Evolutionary conservation across 1,140 invertebrate genomes (phyloP).

Genomic region (Drosophila repleta): DNA sequence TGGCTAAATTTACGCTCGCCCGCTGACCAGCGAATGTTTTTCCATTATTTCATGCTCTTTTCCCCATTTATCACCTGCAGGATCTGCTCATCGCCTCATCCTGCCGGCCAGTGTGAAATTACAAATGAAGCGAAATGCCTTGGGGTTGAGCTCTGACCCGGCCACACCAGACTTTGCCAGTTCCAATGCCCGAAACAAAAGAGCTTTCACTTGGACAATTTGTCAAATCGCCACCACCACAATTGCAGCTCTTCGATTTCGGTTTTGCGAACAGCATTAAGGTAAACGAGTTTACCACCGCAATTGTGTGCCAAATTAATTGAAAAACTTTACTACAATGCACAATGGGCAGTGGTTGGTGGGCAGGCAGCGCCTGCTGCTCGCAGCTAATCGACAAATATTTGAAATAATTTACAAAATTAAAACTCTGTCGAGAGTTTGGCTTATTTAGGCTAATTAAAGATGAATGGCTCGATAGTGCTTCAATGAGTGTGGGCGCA

Average conservation of each 20-base stretch:
- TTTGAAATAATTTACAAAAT: constrained; percentile 74
- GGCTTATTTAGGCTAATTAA: constrained; percentile 54
- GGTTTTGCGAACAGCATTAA: constrained; percentile 10
- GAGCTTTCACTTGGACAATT: constrained; percentile 68
- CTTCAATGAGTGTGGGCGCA: neutral
- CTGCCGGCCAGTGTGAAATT: constrained; percentile 49
- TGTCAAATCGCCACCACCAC: constrained; percentile 80
- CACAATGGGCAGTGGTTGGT: neutral
- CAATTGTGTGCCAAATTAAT: constrained; percentile 69
- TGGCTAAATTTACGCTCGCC: constrained; percentile 52
- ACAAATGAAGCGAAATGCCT: constrained; percentile 62
- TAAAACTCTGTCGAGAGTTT: constrained; percentile 38
- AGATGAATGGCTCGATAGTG: constrained; percentile 21
- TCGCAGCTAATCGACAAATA: constrained; percentile 70
- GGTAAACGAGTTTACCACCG: constrained; percentile 41
- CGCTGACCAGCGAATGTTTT: constrained; percentile 67
- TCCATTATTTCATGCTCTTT: constrained; percentile 76
- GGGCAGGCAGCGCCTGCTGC: neutral
- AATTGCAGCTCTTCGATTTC: constrained; percentile 71
- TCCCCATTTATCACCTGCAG: constrained; percentile 78
- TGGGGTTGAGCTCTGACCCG: constrained; percentile 5
- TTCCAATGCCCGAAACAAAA: constrained; percentile 52
- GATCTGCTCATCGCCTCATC: constrained; percentile 8
- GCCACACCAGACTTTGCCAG: neutral
- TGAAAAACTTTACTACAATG: constrained; percentile 73